Evolutionary conservation across 2,888 invertebrate species (phyloP).

Genomic region (Luffia ferchaultella): DNA sequence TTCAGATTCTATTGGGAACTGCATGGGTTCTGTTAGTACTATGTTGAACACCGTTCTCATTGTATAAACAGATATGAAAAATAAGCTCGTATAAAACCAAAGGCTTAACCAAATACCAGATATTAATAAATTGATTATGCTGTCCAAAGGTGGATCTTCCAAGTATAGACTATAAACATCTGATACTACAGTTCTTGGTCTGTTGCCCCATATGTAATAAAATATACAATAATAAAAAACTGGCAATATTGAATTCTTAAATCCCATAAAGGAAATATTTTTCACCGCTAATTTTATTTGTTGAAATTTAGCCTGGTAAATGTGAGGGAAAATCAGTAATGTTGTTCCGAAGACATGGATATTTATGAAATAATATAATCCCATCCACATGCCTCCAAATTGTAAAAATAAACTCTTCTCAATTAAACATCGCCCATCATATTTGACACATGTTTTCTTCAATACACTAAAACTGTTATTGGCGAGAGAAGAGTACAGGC

Average conservation of each 20-base stretch:
- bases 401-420: constrained; percentile 74
- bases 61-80: constrained; percentile 73
- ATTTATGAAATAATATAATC: constrained; percentile 65
- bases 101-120: constrained; percentile 67
- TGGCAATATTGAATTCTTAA: constrained; percentile 68
- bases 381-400: constrained; percentile 74
- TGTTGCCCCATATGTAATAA: constrained; percentile 70
- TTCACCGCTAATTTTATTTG: constrained; percentile 69
- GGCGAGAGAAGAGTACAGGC: constrained; percentile 73
- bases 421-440: constrained; percentile 66
- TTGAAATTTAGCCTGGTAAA: constrained; percentile 74
- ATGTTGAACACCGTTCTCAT: constrained; percentile 77
- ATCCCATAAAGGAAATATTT: constrained; percentile 64
- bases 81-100: constrained; percentile 75
- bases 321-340: constrained; percentile 72
- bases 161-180: constrained; percentile 60
- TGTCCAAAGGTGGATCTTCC: constrained; percentile 59
- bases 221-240: constrained; percentile 66
- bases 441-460: constrained; percentile 46
- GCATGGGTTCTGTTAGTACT: constrained; percentile 73
- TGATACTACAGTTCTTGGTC: constrained; percentile 56
- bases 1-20: constrained; percentile 68
- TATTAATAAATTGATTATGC: constrained; percentile 46
- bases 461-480: constrained; percentile 65
- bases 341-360: constrained; percentile 61